Evolutionary conservation across 2,888 invertebrate genomes (phyloP), one percentile per base, ranked within the genome.

Genomic region (Limenitis arthemis): DNA sequence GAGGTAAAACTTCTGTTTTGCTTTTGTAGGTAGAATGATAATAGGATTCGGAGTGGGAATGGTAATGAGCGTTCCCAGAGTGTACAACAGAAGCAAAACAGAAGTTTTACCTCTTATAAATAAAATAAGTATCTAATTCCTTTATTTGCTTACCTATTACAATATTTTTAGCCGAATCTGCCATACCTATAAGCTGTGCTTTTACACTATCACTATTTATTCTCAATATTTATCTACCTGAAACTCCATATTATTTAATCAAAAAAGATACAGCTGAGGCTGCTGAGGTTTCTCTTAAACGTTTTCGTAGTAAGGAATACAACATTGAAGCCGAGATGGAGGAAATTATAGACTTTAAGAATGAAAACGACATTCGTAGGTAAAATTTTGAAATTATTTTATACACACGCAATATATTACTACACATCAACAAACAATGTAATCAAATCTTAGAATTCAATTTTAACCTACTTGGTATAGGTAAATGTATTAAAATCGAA

Each of bases 21-120:
- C 37, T 12, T 31, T 4, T 20, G 20, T 20, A 20, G 20, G 20
- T 20, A 20, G 20, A 20, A 20, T 20, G 20, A 20, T 20, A 20
- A 20, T 20, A 20, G 20, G 20, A 20, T 20, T 20, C 20, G 20
- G 20, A 20, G 4, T 20, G 20, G 20, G 20, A 20, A 20, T 20
- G 20, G 20, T 20, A 20, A 20, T 20, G 20, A 20, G 20, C 4
- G 20, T 20, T 20, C 20, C 20, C 20, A 20, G 20, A 20, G 20
- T 20, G 20, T 20, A 20, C 20, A 92, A 86, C 89, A 1, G 91
- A 91, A 69, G 89, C 11, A n/a, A 11, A 44, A 34, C 32, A 7
- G 51, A 43, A 9, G 20, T 37, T 30, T 20, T 40, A 31, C 8
- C 5, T 12, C 6, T 6, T 12, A 43, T 36, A 12, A 8, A n/a